Percentiles rank a stretch among this genome's conserved stretches.
Conservation (phyloP, 1,140 invertebrate genomes). For the Drosophila parabipectinata region DNA sequence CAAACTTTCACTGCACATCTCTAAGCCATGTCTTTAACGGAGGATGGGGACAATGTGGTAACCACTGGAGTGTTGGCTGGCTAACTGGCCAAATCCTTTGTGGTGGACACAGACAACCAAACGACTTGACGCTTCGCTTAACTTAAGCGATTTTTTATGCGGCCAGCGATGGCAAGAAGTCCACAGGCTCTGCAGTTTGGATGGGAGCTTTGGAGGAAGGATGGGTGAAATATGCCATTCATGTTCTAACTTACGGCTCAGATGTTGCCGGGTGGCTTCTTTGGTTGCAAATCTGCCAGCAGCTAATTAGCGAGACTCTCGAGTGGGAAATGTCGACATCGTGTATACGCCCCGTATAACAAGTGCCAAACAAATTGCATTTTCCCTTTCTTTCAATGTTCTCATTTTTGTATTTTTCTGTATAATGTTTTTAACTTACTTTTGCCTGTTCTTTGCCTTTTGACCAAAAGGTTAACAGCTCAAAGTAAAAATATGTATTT, state of each 20-base stretch:
- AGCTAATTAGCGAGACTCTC: slow-evolving; percentile 68
- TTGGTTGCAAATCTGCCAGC: slow-evolving; percentile 65
- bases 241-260: slow-evolving; percentile 31
- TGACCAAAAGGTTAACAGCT: slow-evolving; percentile 11
- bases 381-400: slow-evolving; percentile 9
- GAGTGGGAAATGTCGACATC: slow-evolving; percentile 76
- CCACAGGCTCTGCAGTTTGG: slow-evolving; percentile 1
- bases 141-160: slow-evolving; percentile 81
- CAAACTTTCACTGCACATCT: slow-evolving; percentile 58
- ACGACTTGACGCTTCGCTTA: slow-evolving; percentile 81
- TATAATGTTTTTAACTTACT: background rate
- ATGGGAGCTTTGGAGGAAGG: background rate
- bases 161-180: slow-evolving; percentile 27
- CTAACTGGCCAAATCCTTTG: slow-evolving; percentile 79
- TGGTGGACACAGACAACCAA: slow-evolving; percentile 69
- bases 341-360: slow-evolving; percentile 69
- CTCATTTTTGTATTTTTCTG: slow-evolving; percentile 5
- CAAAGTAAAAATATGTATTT: slow-evolving; percentile 61
- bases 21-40: slow-evolving; percentile 25
- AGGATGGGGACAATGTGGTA: slow-evolving; percentile 11
- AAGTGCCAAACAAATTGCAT: slow-evolving; percentile 68
- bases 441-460: slow-evolving; percentile 11
- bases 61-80: slow-evolving; percentile 67
- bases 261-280: slow-evolving; percentile 22
- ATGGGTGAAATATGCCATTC: slow-evolving; percentile 55